Conservation (phyloP, 1,140 invertebrate genomes). For the Schlechtendalia chinensis region DNA sequence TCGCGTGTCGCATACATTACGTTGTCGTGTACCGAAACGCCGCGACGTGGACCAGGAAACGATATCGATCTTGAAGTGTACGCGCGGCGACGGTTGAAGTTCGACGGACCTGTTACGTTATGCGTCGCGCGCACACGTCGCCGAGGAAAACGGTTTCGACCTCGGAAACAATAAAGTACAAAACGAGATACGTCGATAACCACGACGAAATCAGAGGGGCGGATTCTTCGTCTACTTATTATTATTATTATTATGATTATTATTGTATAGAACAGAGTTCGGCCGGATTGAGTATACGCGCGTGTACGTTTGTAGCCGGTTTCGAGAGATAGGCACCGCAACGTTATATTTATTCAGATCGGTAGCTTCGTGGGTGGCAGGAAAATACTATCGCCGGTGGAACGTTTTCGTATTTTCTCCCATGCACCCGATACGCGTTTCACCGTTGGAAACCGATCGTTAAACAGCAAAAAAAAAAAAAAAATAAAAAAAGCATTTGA, state of each 20-base stretch:
- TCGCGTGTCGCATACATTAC: neutral
- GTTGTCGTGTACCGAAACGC: neutral
- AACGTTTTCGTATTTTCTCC: conserved; percentile 42
- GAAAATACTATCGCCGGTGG: conserved; percentile 25
- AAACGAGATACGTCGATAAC: conserved; percentile 26
- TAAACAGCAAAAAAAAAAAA: too few species aligned
- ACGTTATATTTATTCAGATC: conserved; percentile 49
- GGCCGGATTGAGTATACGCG: conserved; percentile 9
- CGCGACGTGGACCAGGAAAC: too few species aligned
- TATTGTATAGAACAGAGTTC: neutral
- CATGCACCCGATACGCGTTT: too few species aligned
- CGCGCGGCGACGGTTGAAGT: neutral
- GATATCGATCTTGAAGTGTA: too few species aligned
- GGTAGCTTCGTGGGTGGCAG: conserved; percentile 46
- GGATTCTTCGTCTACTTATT: too few species aligned
- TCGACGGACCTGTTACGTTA: neutral
- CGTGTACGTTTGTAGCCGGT: neutral
- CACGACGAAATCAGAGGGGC: conserved; percentile 34
- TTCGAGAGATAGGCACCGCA: neutral
- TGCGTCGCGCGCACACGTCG: neutral
- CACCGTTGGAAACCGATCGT: too few species aligned
- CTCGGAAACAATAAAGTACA: conserved; percentile 42
- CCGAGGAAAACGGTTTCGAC: neutral
- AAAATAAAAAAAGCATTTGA: too few species aligned
- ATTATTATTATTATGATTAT: too few species aligned